Evolutionary conservation across 2,797 vertebrate species (phyloP).

Genomic region (Enteromius treurensis): DNA sequence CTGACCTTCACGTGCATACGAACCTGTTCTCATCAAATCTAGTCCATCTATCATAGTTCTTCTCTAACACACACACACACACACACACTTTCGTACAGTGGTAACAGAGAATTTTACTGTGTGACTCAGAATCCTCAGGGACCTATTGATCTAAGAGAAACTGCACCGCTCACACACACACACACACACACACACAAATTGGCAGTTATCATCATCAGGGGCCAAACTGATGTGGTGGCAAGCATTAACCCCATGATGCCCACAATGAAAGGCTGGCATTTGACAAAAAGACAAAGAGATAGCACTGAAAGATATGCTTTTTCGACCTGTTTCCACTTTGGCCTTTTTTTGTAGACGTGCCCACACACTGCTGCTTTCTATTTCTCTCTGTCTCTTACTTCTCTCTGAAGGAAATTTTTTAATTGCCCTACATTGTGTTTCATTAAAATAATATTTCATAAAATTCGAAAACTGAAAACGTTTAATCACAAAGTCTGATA

Average conservation of each 20-base stretch:
- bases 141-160: constrained; percentile 37
- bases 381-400: not conserved
- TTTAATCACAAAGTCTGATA: not conserved
- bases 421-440: not conserved
- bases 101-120: not conserved
- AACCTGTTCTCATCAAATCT: constrained; percentile 1
- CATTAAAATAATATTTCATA: not conserved
- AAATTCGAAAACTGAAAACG: not conserved
- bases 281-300: not conserved
- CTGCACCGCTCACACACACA: constrained; percentile 8
- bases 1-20: constrained; percentile 43
- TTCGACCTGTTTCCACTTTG: not conserved
- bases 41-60: constrained; percentile 24
- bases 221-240: not conserved
- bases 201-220: not conserved
- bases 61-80: not conserved
- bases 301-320: not conserved
- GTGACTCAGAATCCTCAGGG: constrained; percentile 44
- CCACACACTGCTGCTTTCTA: not conserved
- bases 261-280: constrained; percentile 1
- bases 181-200: constrained; percentile 14
- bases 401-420: not conserved
- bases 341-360: not conserved
- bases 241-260: not conserved
- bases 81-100: constrained; percentile 20